phyloP scores from a whole-genome alignment of 1,140 invertebrate genomes.

The Drosophila dunni region DNA sequence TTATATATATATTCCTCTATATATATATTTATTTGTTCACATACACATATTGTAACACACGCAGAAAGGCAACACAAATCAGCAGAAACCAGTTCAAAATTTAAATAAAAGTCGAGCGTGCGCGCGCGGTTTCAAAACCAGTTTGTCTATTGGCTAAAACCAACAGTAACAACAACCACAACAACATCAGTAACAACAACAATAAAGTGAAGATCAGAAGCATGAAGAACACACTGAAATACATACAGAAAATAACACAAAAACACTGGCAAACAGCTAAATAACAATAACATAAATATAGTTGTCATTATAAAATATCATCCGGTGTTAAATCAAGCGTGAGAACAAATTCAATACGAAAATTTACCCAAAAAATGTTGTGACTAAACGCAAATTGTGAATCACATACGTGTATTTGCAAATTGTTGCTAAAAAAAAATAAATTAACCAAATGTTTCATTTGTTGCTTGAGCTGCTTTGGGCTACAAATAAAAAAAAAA shows the following conservation, averaged over 20 bases:
- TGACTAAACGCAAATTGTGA: conserved; percentile 23
- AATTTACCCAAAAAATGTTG: conserved; percentile 29
- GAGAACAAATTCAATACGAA: conserved; percentile 66
- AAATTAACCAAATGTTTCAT: conserved; percentile 1
- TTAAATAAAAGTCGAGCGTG: conserved; percentile 81
- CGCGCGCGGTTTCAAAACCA: conserved; percentile 72
- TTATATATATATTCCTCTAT: conserved; percentile 43
- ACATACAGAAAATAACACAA: no score
- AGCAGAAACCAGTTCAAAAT: conserved; percentile 82
- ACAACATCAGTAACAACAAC: conserved; percentile 38
- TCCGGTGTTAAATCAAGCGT: conserved; percentile 78
- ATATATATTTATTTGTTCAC: neutral
- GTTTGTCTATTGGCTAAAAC: conserved; percentile 70
- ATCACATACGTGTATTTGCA: neutral
- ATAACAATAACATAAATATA: conserved; percentile 76
- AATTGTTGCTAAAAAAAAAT: neutral
- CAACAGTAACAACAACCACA: conserved; percentile 29
- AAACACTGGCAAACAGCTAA: neutral
- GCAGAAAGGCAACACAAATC: conserved; percentile 70
- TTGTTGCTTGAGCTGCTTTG: neutral
- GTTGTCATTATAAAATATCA: conserved; percentile 81
- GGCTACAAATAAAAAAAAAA: neutral
- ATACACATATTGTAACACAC: conserved; percentile 52
- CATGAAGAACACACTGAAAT: conserved; percentile 45
- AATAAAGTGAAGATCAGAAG: conserved; percentile 15